Evolutionary conservation across 2,113 vertebrate genomes (phyloP).

Genomic region (Chamaetylas fuelleborni): DNA sequence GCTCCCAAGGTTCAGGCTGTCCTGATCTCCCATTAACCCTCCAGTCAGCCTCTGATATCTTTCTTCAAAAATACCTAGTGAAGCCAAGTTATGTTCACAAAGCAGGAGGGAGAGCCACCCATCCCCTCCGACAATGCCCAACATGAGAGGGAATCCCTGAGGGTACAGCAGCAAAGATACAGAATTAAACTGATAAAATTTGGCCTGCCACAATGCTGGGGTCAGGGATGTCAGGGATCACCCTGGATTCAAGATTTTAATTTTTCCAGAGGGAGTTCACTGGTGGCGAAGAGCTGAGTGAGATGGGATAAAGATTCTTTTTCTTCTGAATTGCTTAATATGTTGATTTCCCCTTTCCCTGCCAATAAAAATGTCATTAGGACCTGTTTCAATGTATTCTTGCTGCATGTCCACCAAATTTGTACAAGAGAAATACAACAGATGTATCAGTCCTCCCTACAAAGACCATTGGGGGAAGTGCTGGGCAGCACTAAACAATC

Average conservation of each 20-base stretch:
- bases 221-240: not conserved
- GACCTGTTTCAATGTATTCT: not conserved
- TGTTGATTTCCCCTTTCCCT: not conserved
- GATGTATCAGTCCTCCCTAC: not conserved
- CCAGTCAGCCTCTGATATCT: not conserved
- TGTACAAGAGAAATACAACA: not conserved
- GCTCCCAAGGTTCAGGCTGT: not conserved
- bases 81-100: not conserved
- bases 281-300: rapidly evolving
- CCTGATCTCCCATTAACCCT: not conserved
- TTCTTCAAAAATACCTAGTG: not conserved
- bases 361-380: not conserved
- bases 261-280: not conserved
- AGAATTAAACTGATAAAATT: not conserved
- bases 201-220: not conserved
- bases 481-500: not conserved
- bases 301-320: not conserved
- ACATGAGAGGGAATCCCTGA: rapidly evolving
- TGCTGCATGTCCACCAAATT: not conserved
- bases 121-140: not conserved
- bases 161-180: not conserved
- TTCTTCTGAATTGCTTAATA: not conserved
- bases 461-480: not conserved
- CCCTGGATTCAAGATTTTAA: not conserved
- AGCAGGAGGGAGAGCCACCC: not conserved